phyloP scores from a whole-genome alignment of 1,140 invertebrate genomes.

The Drosophila ercepeae region DNA sequence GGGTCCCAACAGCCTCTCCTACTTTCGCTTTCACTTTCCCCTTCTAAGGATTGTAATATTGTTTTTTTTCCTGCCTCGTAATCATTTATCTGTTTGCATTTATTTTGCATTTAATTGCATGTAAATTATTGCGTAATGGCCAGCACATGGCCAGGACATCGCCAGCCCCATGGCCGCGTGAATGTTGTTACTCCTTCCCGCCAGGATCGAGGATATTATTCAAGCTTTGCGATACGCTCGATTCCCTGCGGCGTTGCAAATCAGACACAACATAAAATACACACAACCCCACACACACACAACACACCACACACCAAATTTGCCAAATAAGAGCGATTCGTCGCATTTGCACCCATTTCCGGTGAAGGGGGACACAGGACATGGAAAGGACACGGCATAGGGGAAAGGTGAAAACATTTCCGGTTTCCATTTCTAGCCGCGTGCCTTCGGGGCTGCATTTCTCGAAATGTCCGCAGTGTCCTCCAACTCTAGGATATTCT shows the following conservation, averaged over 20 bases:
- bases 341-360: slow-evolving; percentile 74
- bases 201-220: neutral
- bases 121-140: slow-evolving; percentile 68
- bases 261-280: slow-evolving; percentile 29
- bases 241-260: slow-evolving; percentile 53
- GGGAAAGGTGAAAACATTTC: slow-evolving; percentile 69
- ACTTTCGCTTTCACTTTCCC: neutral
- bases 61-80: neutral
- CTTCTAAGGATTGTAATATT: too few species aligned
- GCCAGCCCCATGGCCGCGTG: too few species aligned
- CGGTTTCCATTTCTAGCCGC: slow-evolving; percentile 76
- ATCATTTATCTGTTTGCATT: slow-evolving; percentile 51
- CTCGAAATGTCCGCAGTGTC: slow-evolving; percentile 66
- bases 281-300: slow-evolving; percentile 2
- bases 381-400: neutral
- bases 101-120: slow-evolving; percentile 70
- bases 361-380: slow-evolving; percentile 10
- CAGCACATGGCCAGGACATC: slow-evolving; percentile 31
- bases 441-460: slow-evolving; percentile 54
- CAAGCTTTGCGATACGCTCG: slow-evolving; percentile 7
- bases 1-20: too few species aligned
- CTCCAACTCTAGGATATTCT: slow-evolving; percentile 1
- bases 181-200: neutral
- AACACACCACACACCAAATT: neutral
- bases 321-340: slow-evolving; percentile 39